Evolutionary conservation across 2,888 invertebrate genomes (phyloP), one percentile per base, ranked within the genome.

Genomic region (Lottia scabra): DNA sequence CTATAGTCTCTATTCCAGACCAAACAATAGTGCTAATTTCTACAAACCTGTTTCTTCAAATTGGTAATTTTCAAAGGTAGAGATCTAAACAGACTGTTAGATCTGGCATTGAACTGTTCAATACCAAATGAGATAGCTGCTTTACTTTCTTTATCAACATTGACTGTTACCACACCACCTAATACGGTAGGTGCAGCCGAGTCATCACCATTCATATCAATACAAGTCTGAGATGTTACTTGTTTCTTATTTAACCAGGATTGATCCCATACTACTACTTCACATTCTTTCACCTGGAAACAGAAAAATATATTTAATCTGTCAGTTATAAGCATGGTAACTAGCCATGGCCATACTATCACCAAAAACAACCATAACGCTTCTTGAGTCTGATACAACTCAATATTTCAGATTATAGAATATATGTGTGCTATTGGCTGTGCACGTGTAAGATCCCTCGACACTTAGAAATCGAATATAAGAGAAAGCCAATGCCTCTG

Each of bases 21-120:
- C 30, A 30, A 30, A 30, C 2, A 5, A 30, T 5, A 30, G 30
- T 30, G 5, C 30, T 30, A 30, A 30, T 4, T 2, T 30, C 30
- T 30, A 5, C 30, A 30, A 68, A 84, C 85, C 83, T 85, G 82
- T 68, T 79, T 73, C 70, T 72, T 71, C 15, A 75, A 78, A 62
- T 75, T 45, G 10, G 67, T 3, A 8, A 80, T 30, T 10, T 74
- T 70, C 3, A 75, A 27, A 5, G 78, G 68, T 6, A 73, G 75
- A 63, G 78, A 15, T 65, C 78, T 78, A 75, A 45, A 83, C 74
- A 82, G 23, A 63, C 70, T 72, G 75, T 84, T 85, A 46, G 77
- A 72, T 74, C 68, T 75, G 26, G 65, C 27, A 67, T 85, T 84
- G 43, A 81, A 67, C 26, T 67, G 45, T n/a, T 79, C 79, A 15